Conservation (phyloP, 1,140 invertebrate genomes). For the Piezodorus guildinii region DNA sequence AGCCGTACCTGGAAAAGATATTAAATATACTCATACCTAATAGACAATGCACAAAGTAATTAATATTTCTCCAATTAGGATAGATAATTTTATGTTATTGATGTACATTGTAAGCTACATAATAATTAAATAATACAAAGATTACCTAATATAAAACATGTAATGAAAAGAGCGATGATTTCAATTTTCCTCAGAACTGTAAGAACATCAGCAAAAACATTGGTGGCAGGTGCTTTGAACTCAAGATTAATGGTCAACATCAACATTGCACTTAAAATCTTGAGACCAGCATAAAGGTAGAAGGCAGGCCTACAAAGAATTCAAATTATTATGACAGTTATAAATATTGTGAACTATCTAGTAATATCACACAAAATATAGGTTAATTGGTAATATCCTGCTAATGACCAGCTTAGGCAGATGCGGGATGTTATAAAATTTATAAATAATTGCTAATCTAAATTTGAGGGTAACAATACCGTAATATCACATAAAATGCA, state of each 20-base stretch:
- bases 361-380: no score
- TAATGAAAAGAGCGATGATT: constrained; percentile 56
- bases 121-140: constrained; percentile 15
- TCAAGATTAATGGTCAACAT: constrained; percentile 64
- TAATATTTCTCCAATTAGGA: neutral
- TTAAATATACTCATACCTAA: constrained; percentile 11
- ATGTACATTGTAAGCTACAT: no score
- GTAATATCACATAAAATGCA: no score
- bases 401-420: no score
- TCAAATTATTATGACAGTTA: constrained; percentile 10
- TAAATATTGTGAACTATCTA: neutral
- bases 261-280: constrained; percentile 50
- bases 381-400: no score
- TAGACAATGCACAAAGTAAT: no score
- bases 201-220: constrained; percentile 58
- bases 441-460: no score
- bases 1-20: constrained; percentile 46
- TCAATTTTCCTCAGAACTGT: constrained; percentile 58
- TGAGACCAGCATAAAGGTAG: constrained; percentile 61
- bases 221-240: constrained; percentile 60
- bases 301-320: constrained; percentile 57
- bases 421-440: no score
- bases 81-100: no score
- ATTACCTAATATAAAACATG: constrained; percentile 59
- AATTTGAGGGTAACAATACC: no score